Evolutionary conservation across 2,888 invertebrate species (phyloP).

Genomic region (Limnephilus auricula): DNA sequence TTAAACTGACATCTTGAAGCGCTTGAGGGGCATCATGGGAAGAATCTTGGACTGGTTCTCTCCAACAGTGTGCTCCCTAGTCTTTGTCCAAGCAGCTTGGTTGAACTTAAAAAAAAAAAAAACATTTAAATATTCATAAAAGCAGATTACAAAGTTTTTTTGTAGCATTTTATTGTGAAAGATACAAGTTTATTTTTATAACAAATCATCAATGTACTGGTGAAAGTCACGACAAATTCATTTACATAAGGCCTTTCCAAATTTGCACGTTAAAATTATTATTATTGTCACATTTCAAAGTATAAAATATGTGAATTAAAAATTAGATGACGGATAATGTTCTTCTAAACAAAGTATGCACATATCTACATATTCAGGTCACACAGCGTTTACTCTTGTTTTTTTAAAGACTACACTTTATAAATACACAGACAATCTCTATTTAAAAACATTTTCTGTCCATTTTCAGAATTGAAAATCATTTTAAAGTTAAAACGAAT

Average conservation of each 20-base stretch:
- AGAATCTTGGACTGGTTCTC: constrained; percentile 62
- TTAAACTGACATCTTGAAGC: constrained; percentile 65
- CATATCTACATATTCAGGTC: too few species aligned
- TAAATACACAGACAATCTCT: not conserved
- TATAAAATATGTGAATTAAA: too few species aligned
- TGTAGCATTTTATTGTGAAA: not conserved
- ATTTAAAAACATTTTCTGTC: not conserved
- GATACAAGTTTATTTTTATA: not conserved
- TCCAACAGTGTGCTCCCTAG: constrained; percentile 62
- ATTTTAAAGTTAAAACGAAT: too few species aligned
- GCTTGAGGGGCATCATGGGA: constrained; percentile 62
- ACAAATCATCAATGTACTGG: too few species aligned
- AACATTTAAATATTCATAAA: not conserved
- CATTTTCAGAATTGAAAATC: not conserved
- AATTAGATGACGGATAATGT: not conserved
- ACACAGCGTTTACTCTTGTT: not conserved
- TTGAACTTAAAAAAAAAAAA: constrained; percentile 57
- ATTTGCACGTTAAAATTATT: too few species aligned
- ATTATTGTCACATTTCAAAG: too few species aligned
- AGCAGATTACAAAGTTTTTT: not conserved
- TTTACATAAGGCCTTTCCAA: not conserved
- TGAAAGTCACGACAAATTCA: not conserved
- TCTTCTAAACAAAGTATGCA: not conserved
- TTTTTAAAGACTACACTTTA: too few species aligned
- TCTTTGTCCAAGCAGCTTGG: constrained; percentile 60